Conservation (phyloP, 2,797 vertebrate species). For the Clarias platycephalus region DNA sequence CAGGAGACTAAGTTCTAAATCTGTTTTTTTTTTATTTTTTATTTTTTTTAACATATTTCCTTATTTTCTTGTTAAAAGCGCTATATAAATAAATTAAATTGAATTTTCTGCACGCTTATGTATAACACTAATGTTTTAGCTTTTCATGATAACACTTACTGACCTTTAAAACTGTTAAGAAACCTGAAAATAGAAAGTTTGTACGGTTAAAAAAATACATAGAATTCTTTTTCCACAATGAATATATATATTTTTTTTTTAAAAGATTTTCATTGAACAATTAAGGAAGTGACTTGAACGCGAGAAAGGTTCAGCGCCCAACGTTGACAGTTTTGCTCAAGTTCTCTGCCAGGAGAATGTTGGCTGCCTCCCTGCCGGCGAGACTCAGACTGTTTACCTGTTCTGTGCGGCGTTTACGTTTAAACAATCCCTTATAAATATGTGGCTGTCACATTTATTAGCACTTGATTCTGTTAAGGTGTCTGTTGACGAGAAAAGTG, state of each 20-base stretch:
- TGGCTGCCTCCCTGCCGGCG: not conserved
- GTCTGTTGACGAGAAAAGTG: conserved; percentile 27
- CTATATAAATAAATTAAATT: too few relatives aligned
- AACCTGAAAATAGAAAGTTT: conserved; percentile 2
- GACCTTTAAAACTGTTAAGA: conserved; percentile 5
- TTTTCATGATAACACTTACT: not conserved
- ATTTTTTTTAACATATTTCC: not conserved
- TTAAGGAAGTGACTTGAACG: not conserved
- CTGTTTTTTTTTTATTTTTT: not conserved
- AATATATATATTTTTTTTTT: too few relatives aligned
- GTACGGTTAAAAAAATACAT: conserved; percentile 4
- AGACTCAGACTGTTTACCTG: conserved; percentile 23
- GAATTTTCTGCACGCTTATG: conserved; percentile 23
- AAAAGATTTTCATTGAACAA: not conserved
- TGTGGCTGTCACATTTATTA: conserved; percentile 45
- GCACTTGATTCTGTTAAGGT: conserved; percentile 23
- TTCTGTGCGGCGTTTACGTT: not conserved
- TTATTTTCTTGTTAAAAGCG: too few relatives aligned
- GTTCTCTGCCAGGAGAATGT: conserved; percentile 12
- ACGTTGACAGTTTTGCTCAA: conserved; percentile 18
- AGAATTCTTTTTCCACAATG: not conserved
- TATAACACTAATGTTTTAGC: conserved; percentile 11
- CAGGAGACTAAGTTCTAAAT: conserved; percentile 16
- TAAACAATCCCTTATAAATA: conserved; percentile 44
- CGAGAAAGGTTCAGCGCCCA: not conserved